Evolutionary conservation across 2,888 invertebrate genomes (phyloP).

Genomic region (Troides oblongomaculatus): DNA sequence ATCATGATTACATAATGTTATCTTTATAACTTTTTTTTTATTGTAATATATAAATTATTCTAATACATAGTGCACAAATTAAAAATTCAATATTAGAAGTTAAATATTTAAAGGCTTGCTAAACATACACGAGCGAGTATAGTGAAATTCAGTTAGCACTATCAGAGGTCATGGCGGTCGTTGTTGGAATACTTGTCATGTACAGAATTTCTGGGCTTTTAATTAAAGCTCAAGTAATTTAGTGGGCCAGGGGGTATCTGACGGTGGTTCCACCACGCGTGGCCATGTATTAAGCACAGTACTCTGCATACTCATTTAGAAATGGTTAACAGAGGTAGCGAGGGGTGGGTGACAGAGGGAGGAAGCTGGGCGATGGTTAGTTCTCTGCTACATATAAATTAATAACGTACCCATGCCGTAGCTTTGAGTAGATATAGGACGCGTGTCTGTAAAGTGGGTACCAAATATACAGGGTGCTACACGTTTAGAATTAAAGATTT

Average conservation of each 20-base stretch:
- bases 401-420: constrained; percentile 66
- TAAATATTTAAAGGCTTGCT: not conserved
- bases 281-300: constrained; percentile 70
- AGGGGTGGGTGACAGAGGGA: constrained; percentile 38
- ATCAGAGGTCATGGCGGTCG: constrained; percentile 58
- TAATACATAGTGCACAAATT: not conserved
- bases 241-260: constrained; percentile 57
- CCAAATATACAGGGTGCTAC: constrained; percentile 49
- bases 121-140: constrained; percentile 32
- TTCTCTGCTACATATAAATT: constrained; percentile 78
- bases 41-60: not conserved
- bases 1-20: not conserved
- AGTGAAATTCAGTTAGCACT: constrained; percentile 61
- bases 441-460: constrained; percentile 61
- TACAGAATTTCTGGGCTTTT: constrained; percentile 76
- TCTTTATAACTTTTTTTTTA: not conserved
- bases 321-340: constrained; percentile 68
- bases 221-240: constrained; percentile 78
- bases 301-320: constrained; percentile 78
- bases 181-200: constrained; percentile 75
- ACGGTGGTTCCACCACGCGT: constrained; percentile 48
- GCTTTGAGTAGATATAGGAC: constrained; percentile 63
- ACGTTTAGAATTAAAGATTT: not conserved
- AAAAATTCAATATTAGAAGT: not conserved
- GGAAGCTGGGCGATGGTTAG: constrained; percentile 68